phyloP scores from a whole-genome alignment of 2,797 vertebrate genomes.

The Chanos chanos region DNA sequence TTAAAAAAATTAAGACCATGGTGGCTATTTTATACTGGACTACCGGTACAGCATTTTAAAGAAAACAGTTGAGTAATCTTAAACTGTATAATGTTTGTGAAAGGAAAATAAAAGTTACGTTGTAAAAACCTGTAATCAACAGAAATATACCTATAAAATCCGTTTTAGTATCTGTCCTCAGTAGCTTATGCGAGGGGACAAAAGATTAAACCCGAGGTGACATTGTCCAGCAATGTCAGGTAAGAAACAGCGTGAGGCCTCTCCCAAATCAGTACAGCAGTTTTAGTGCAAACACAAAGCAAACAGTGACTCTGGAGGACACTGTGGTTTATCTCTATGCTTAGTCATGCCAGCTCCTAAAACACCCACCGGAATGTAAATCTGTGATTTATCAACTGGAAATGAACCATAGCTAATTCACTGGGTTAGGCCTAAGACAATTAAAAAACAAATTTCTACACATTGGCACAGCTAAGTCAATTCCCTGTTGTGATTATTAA shows the following conservation, averaged over 20 bases:
- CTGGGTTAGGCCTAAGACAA: background rate
- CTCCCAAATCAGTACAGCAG: constrained; percentile 9
- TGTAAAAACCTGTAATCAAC: background rate
- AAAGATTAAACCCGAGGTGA: constrained; percentile 8
- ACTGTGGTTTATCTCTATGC: background rate
- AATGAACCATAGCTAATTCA: background rate
- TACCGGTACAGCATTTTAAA: too few relatives aligned
- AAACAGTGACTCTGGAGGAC: constrained; percentile 17
- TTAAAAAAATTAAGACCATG: too few relatives aligned
- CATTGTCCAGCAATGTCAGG: constrained; percentile 22
- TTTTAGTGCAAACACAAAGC: constrained; percentile 44
- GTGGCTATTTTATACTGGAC: too few relatives aligned
- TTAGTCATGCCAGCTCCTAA: constrained; percentile 14
- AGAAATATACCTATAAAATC: background rate
- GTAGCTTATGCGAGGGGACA: background rate
- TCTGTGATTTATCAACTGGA: constrained; percentile 51
- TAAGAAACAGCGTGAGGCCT: constrained; percentile 1
- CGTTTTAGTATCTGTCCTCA: constrained; percentile 10
- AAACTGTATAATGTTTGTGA: too few relatives aligned
- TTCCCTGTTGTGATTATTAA: too few relatives aligned
- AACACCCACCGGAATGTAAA: constrained; percentile 35
- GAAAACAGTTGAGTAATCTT: too few relatives aligned
- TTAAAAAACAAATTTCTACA: too few relatives aligned
- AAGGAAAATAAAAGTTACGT: too few relatives aligned
- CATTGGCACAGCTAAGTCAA: too few relatives aligned